Evolutionary conservation across 2,113 vertebrate species (phyloP), one percentile per base, ranked within the genome.

Genomic region (Cyanoderma ruficeps): DNA sequence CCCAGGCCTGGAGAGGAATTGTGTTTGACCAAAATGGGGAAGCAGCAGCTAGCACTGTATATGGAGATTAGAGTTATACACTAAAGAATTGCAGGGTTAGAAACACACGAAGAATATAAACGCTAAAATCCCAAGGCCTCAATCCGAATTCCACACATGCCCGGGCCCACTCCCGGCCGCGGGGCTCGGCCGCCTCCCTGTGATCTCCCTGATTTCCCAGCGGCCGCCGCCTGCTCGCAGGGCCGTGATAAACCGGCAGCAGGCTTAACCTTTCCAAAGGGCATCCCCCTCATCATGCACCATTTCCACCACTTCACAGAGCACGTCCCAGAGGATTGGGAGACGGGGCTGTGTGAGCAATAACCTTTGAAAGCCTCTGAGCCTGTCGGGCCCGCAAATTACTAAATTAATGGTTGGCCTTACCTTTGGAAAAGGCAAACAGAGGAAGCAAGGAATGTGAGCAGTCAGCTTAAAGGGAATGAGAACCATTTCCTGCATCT

Each of bases 231-330:
- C 53, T 0, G 47, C 59, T 42, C 16, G 0, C 77, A 13, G 50
- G 22, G n/a, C 94, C 6, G 8, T 9, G n/a, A 78, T 52, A 5
- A 87, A 65, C 79, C 25, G 2, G 76, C 83, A 52, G 80, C 83
- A 74, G 83, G 15, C 33, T 72, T 95, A 90, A 96, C 96, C 96
- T 97, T 97, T 96, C 82, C 85, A 95, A 96, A 97, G 96, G 96
- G 89, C 95, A 93, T 27, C 59, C 88, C 94, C 94, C 85, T 95
- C 91, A 42, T 78, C 92, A 61, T 4, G 61, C 72, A 63, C 69
- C 71, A 60, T 69, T 94, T 63, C 92, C 89, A 91, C 4, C 67
- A 2, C 31, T 84, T 35, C 85, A 39, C 57, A 9, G 3, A 41
- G 72, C 47, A 2, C 7, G 0, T 94, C 95, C 85, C 87, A 5